Base-by-base conservation (phyloP, 30 jellyfish, hydroid and myxozoan species). In the Cassiopea andromeda region DNA sequence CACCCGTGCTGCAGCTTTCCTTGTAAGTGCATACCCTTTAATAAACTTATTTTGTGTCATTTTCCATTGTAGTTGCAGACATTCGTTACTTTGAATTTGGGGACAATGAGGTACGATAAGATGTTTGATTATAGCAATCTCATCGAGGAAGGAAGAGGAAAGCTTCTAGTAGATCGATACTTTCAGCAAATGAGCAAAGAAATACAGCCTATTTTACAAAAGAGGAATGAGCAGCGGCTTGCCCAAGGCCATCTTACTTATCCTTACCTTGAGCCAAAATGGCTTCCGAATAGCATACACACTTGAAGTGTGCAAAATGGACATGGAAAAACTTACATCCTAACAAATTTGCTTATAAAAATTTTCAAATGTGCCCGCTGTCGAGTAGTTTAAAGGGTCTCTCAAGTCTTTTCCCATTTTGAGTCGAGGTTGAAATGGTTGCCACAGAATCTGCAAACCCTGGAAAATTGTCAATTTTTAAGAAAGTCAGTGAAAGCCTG, bases 231-330 rank as follows among this genome's bases (percentile, higher is more conserved):
- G 60, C 47, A 69, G 72, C 75, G 98, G 45, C 71, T n/a, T 27
- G 87, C 85, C 7, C 79, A 78, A 27, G 97, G 95, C 2, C 89
- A 93, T 77, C 88, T 93, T 48, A 87, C 98, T n/a, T 93, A 93
- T 64, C 98, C 92, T 61, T 93, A 89, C 96, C 79, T 93, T 88
- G 94, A 79, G 67, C 98, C 98, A 46, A 89, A 78, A 66, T 93
- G 94, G 92, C 85, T 93, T 71, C 98, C 98, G 16, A 93, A 93
- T 85, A 93, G 98, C 91, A 89, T 93, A 38, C 98, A 93, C 74
- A 88, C 97, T 10, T 93, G 75, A 89, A 19, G 12, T 3, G 64
- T 54, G 64, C 12, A 54, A 10, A 54, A 10, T 54, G 64, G 12
- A 54, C 64, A 54, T 10, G 12, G 10, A 54, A 54, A 6, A 54